Evolutionary conservation across 2,797 vertebrate species (phyloP).

Genomic region (Ciconia nigra): DNA sequence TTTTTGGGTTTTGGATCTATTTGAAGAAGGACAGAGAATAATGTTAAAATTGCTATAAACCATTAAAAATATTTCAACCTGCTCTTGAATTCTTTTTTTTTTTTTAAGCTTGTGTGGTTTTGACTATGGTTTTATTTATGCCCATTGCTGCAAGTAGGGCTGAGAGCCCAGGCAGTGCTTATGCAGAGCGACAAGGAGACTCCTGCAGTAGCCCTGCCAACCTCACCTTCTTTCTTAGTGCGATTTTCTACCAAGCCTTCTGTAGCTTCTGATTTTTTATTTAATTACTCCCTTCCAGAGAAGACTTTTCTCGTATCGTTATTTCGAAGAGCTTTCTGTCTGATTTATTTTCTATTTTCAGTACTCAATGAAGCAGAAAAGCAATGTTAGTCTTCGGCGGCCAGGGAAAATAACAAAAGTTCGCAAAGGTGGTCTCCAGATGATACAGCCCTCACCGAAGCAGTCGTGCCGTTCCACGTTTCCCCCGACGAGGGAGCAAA

Average conservation of each 20-base stretch:
- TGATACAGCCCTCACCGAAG: not conserved
- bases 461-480: not conserved
- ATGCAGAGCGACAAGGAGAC: not conserved
- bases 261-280: not conserved
- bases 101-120: not conserved
- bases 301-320: not conserved
- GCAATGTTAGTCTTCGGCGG: slow-evolving; percentile 22
- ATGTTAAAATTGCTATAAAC: not conserved
- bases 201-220: not conserved
- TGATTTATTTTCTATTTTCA: slow-evolving; percentile 41
- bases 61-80: not conserved
- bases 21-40: not conserved
- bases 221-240: not conserved
- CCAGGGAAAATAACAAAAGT: not conserved
- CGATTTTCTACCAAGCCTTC: not conserved
- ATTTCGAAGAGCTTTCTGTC: not conserved
- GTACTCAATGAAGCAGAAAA: slow-evolving; percentile 7
- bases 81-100: not conserved
- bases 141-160: not conserved
- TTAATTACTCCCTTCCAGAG: not conserved
- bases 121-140: not conserved
- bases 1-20: not conserved
- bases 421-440: not conserved
- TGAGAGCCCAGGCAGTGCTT: not conserved
- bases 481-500: not conserved